Evolutionary conservation across 2,888 invertebrate genomes (phyloP), one percentile per base, ranked within the genome.

Genomic region (Drosophila fulvimacula): DNA sequence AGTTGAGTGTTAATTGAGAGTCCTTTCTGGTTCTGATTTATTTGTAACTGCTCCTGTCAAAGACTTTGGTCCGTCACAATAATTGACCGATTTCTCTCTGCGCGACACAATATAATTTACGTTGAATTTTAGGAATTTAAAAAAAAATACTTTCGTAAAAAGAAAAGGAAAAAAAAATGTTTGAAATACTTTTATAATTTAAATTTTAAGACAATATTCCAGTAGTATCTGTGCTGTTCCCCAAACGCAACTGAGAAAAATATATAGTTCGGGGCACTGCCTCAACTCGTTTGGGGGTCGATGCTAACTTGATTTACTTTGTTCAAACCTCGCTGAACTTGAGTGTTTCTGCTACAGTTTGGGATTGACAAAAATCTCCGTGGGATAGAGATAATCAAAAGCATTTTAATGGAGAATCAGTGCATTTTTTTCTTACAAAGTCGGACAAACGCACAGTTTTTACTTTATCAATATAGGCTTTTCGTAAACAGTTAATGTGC

Each of bases 221-320:
- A 19, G 24, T 53, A 57, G 27, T 70, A 58, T 70, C 64, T 70
- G 57, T 64, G 41, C 46, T 49, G n/a, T 57, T 53, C 36, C 52
- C 70, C 39, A 73, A 30, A 30, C 9, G 10, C 55, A 60, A 66
- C 59, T 66, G 36, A 24, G 13, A 17, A 11, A 5, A 11, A 6
- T 5, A n/a, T 7, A 13, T 1, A 9, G n/a, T 30, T n/a, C 1
- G 36, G 7, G 15, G 51, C 46, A 11, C 2, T 9, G 11, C 11
- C 32, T 32, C 11, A 4, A 0, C 32, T 32, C 32, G 30, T 10
- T 30, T 30, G 30, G 1, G 10, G 10, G 2, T 5, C 1, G 10
- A 30, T 3, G 30, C 30, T 2, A 10, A 30, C 30, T 30, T 2
- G 30, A 30, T 30, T 30, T 10, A 10, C 0, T 1, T 30, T 30